Conservation (phyloP, 2,113 vertebrate species). For the Pterocles orientalis region DNA sequence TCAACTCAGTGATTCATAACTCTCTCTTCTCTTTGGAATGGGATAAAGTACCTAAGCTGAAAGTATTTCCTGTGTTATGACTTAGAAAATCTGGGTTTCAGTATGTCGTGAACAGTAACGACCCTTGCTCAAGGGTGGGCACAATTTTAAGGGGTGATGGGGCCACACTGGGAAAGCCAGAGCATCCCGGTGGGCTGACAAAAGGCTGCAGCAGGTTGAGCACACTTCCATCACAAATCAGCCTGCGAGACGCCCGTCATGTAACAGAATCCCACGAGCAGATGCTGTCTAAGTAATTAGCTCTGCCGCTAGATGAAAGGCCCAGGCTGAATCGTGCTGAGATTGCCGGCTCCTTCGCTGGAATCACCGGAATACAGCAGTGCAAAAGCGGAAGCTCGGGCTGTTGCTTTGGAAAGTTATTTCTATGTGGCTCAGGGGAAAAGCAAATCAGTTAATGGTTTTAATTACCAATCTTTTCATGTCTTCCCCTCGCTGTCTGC, state of each 20-base stretch:
- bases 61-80: background rate
- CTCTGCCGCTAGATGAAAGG: background rate
- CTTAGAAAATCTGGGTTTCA: background rate
- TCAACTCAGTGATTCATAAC: conserved; percentile 41
- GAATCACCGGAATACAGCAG: background rate
- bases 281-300: background rate
- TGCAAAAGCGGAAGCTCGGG: background rate
- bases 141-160: background rate
- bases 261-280: background rate
- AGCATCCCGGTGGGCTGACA: background rate
- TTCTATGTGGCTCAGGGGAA: background rate
- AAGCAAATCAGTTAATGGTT: background rate
- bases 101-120: background rate
- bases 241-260: background rate
- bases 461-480: conserved; percentile 28
- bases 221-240: background rate
- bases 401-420: background rate
- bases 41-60: background rate
- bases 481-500: background rate
- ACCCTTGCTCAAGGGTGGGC: background rate
- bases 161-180: background rate
- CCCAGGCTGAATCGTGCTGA: background rate
- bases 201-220: background rate
- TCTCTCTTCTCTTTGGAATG: background rate
- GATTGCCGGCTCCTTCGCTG: background rate